These are phyloP conservation scores for Acipenser transmontanus DNA, from an alignment of 2,797 vertebrate genomes.

Conservation along the genomic window DNA sequence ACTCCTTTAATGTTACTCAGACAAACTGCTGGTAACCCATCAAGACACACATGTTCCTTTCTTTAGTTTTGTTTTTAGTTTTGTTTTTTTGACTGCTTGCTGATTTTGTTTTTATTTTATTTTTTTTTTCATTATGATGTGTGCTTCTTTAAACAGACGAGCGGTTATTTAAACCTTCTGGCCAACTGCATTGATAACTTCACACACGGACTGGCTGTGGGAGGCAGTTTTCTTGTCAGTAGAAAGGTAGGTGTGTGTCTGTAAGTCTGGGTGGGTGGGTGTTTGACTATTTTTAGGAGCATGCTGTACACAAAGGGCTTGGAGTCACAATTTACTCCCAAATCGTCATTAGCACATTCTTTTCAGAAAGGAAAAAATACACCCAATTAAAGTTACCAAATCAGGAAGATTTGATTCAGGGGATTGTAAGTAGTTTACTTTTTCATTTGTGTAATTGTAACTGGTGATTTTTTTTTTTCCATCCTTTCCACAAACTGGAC, in stretches of 20 bases:
- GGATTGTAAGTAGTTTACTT: too few species aligned
- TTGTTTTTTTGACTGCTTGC: background rate
- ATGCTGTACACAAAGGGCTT: conserved; percentile 8
- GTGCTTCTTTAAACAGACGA: conserved; percentile 61
- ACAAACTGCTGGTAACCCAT: too few species aligned
- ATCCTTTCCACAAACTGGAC: too few species aligned
- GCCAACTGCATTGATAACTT: conserved; percentile 98
- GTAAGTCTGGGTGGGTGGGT: conserved; percentile 18
- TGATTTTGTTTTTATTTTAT: background rate
- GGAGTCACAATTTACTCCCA: too few species aligned
- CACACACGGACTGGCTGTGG: conserved; percentile 93
- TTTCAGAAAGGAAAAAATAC: too few species aligned
- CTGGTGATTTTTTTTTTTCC: too few species aligned
- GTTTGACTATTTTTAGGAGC: conserved; percentile 29
- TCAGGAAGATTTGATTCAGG: too few species aligned
- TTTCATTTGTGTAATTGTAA: too few species aligned
- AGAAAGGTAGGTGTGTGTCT: conserved; percentile 80
- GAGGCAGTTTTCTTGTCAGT: conserved; percentile 92
- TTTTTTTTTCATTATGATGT: background rate
- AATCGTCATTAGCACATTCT: too few species aligned
- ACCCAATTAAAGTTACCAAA: too few species aligned
- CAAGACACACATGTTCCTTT: background rate
- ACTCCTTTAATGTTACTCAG: too few species aligned
- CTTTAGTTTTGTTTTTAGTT: background rate
- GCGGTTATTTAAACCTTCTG: conserved; percentile 92